A percentile compares a stretch with the other conserved stretches of the same genome.
phyloP scores from a whole-genome alignment of 2,797 vertebrate genomes.

The Acomys russatus region DNA sequence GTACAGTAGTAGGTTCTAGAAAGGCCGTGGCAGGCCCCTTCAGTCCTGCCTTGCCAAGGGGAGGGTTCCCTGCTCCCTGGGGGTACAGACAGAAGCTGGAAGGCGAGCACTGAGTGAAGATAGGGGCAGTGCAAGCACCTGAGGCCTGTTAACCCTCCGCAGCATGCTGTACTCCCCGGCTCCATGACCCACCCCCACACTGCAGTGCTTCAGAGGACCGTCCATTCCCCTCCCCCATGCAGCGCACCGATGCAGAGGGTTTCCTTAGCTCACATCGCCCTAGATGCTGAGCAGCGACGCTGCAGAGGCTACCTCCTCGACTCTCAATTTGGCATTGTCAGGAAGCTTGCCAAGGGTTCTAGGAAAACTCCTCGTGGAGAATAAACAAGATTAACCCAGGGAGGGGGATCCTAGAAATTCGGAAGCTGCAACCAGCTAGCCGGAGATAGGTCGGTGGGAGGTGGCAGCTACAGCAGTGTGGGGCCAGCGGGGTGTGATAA shows the following conservation, averaged over 20 bases:
- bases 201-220: not conserved
- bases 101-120: not conserved
- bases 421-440: not conserved
- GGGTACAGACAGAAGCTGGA: not conserved
- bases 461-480: too few species aligned
- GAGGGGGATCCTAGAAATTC: not conserved
- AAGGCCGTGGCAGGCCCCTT: not conserved
- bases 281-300: not conserved
- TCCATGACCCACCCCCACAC: not conserved
- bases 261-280: not conserved
- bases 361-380: not conserved
- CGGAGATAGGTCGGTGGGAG: not conserved
- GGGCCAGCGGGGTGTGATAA: too few species aligned
- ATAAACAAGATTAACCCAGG: not conserved
- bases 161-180: not conserved
- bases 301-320: not conserved
- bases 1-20: not conserved
- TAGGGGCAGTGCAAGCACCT: not conserved
- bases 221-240: not conserved
- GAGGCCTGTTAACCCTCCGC: not conserved
- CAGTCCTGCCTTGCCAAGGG: not conserved
- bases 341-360: not conserved
- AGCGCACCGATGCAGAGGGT: not conserved
- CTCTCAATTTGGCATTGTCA: not conserved
- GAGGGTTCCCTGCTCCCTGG: not conserved